Base-by-base conservation (phyloP, 2,113 vertebrate genomes). In the Camelus dromedarius region DNA sequence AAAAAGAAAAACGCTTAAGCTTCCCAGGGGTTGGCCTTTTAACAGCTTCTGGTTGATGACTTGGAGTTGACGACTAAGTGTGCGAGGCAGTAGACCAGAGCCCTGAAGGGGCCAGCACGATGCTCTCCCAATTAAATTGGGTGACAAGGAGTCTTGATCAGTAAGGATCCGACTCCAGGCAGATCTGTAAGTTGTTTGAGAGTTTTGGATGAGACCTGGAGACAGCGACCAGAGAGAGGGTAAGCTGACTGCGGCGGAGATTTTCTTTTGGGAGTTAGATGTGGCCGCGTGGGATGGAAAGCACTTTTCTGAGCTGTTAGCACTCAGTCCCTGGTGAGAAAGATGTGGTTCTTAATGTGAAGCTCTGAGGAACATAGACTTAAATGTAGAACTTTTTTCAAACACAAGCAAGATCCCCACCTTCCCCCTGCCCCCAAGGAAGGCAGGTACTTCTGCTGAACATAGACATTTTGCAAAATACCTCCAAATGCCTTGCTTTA, bases 41-140 rank as follows among this genome's bases (percentile, higher is more conserved):
- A 35, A 11, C 0, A 60, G 82, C 10, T 73, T 76, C 54, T 38
- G 48, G 42, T 12, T 5, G 6, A 62, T 2, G 35, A 11, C 24
- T 18, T 73, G 22, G 66, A 8, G 10, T 73, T 86, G 18, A 22
- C 19, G 42, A 46, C n/a, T 32, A 2, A 54, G 30, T 24, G 58
- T 70, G 32, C 8, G 28, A 19, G 12, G 5, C 0, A 1, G 11
- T 5, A 1, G 42, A 0, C 0, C 0, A 0, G 1, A 76, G 19
- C 24, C 22, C 38, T 8, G 64, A 30, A 46, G 8, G 1, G 9
- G 42, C 46, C 30, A 62, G 4, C 22, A 0, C 4, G 3, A 11
- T 2, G 13, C 13, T 6, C 35, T 38, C 14, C 10, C 1, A 0
- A 4, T 16, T 28, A n/a, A 42, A 6, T 16, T 5, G 6, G 72